phyloP scores from a whole-genome alignment of 2,113 vertebrate species.

The Triplophysa siluroides region DNA sequence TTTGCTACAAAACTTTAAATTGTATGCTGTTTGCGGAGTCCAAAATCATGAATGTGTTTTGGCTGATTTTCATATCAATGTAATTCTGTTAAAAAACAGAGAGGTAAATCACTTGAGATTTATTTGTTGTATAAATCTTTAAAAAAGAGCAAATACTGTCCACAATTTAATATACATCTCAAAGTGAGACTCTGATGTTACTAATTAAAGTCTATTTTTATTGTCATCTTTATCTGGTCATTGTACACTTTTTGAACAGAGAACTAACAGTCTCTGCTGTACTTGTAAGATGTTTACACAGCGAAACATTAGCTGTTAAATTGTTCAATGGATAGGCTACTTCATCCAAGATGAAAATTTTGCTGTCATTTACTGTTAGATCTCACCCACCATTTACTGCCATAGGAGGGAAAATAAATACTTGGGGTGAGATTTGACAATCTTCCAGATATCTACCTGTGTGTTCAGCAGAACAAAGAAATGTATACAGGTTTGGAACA shows the following conservation, averaged over 20 bases:
- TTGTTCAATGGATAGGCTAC: too few relatives aligned
- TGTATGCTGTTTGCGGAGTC: background rate
- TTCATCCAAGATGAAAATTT: too few relatives aligned
- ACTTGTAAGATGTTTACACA: background rate
- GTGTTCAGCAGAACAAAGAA: too few relatives aligned
- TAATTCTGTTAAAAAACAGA: background rate
- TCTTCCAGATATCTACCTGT: too few relatives aligned
- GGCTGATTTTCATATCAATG: background rate
- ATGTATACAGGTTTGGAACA: too few relatives aligned
- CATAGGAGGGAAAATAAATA: too few relatives aligned
- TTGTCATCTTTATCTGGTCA: background rate
- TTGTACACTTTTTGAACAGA: background rate
- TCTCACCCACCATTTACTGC: too few relatives aligned
- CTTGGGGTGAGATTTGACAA: too few relatives aligned
- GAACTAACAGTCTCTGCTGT: background rate
- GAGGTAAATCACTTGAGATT: background rate
- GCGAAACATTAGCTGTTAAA: background rate
- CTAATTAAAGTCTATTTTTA: constrained; percentile 4
- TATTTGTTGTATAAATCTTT: background rate
- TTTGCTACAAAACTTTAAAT: background rate
- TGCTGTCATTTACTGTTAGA: too few relatives aligned
- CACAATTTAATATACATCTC: background rate
- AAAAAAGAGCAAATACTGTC: background rate
- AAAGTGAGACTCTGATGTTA: constrained; percentile 6
- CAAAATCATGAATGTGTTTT: background rate